A percentile compares a stretch with the other conserved stretches of the same genome.
These are phyloP conservation scores for Physella acuta DNA, from an alignment of 1,140 invertebrate genomes.

Conservation along the genomic window DNA sequence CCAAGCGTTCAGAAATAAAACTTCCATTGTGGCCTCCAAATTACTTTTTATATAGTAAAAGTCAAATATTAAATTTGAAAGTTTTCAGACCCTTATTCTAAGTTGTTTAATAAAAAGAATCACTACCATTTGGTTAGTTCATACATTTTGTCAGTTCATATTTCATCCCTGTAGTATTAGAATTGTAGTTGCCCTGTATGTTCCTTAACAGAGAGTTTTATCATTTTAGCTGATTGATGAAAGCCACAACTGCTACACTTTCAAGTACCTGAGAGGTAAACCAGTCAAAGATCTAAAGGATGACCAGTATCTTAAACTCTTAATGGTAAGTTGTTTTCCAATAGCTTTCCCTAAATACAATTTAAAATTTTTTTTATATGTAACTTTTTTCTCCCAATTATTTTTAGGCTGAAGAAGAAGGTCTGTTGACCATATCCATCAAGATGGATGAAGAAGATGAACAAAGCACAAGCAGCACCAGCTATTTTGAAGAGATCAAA, in stretches of 20 bases:
- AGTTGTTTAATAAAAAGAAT: no score
- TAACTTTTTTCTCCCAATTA: background rate
- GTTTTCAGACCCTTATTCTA: no score
- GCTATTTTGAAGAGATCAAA: slow-evolving; percentile 88
- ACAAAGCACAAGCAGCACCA: slow-evolving; percentile 65
- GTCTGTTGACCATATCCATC: slow-evolving; percentile 68
- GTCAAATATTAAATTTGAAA: no score
- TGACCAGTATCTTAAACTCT: slow-evolving; percentile 79
- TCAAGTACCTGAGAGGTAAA: slow-evolving; percentile 95
- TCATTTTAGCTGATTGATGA: slow-evolving; percentile 71
- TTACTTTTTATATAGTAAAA: no score
- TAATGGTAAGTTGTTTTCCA: slow-evolving; percentile 41
- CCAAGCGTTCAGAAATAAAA: no score
- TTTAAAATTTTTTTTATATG: slow-evolving; percentile 1
- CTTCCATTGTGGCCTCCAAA: no score
- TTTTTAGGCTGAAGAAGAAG: slow-evolving; percentile 78
- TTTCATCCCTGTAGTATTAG: no score
- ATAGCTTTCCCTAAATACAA: no score
- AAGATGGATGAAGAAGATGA: slow-evolving; percentile 52
- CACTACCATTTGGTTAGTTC: no score
- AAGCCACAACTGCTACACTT: slow-evolving; percentile 77
- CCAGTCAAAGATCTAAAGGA: slow-evolving; percentile 85
- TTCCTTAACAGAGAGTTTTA: background rate
- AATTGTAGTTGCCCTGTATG: no score
- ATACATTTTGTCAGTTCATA: no score